phyloP scores from a whole-genome alignment of 2,113 vertebrate genomes.

The Colistium nudipinnis region DNA sequence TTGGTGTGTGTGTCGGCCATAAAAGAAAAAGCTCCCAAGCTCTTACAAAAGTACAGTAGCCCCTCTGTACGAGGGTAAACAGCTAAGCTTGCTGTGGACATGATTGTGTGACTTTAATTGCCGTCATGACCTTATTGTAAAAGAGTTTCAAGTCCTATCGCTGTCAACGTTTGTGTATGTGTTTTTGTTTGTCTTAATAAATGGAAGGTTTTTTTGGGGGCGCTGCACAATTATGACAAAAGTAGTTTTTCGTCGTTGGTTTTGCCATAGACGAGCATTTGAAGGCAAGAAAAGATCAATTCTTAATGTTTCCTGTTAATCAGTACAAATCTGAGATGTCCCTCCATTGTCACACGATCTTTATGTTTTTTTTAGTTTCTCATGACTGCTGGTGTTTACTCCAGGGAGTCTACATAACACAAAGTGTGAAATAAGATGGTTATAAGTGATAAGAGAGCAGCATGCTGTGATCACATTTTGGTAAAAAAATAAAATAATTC shows the following conservation, averaged over 20 bases:
- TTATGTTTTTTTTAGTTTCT: constrained; percentile 1
- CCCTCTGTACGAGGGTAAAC: constrained; percentile 38
- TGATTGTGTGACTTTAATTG: constrained; percentile 29
- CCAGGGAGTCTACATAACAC: neutral
- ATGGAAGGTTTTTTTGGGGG: neutral
- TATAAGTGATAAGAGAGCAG: constrained; percentile 21
- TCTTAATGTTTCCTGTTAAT: constrained; percentile 9
- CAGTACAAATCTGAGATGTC: constrained; percentile 6
- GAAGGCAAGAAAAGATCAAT: neutral
- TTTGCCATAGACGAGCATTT: neutral
- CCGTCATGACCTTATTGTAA: constrained; percentile 28
- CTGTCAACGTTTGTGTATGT: constrained; percentile 3
- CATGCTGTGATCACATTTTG: constrained; percentile 6
- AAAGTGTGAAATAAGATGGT: constrained; percentile 15
- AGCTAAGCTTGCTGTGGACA: neutral
- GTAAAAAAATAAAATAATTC: constrained; percentile 15
- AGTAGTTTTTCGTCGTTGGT: constrained; percentile 1
- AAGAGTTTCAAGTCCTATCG: constrained; percentile 16
- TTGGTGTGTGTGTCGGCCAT: constrained; percentile 3
- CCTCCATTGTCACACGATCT: constrained; percentile 9
- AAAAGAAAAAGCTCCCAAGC: neutral
- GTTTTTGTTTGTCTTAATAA: constrained; percentile 19
- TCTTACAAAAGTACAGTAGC: constrained; percentile 15
- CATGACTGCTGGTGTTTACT: constrained; percentile 15
- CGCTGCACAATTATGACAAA: neutral